A percentile compares a stretch with the other conserved stretches of the same genome.
phyloP scores from a whole-genome alignment of 1,140 invertebrate genomes.

The Lordiphosa stackelbergi region DNA sequence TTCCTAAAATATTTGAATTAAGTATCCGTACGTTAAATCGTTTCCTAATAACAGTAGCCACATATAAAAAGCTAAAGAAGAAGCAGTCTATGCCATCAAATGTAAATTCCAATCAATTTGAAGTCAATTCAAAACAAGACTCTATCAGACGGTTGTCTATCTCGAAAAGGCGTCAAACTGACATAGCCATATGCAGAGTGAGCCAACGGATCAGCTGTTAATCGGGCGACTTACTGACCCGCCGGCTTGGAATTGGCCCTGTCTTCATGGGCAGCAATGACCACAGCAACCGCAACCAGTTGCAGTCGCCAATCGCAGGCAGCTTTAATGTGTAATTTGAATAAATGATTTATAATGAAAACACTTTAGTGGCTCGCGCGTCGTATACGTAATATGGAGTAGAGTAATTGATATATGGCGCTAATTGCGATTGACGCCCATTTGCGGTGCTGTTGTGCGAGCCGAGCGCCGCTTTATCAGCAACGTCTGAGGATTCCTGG shows the following conservation, averaged over 20 bases:
- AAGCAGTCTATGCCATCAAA: background rate
- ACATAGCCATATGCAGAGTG: conserved; percentile 9
- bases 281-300: conserved; percentile 31
- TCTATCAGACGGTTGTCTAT: conserved; percentile 29
- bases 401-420: conserved; percentile 69
- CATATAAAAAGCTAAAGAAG: no score
- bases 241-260: background rate
- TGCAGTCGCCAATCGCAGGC: conserved; percentile 13
- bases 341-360: conserved; percentile 75
- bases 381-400: conserved; percentile 54
- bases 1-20: no score
- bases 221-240: conserved; percentile 24
- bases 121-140: conserved; percentile 14
- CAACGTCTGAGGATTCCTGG: conserved; percentile 63
- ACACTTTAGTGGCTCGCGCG: conserved; percentile 52
- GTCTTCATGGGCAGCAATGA: conserved; percentile 10
- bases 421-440: conserved; percentile 69
- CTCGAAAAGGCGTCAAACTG: conserved; percentile 25
- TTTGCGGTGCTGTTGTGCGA: conserved; percentile 30
- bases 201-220: conserved; percentile 40
- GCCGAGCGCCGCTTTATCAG: conserved; percentile 46
- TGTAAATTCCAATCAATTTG: conserved; percentile 21
- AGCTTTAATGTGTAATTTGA: conserved; percentile 62
- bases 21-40: no score
- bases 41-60: no score